Evolutionary conservation across 2,113 vertebrate species (phyloP).

Genomic region (Pterocles gutturalis): DNA sequence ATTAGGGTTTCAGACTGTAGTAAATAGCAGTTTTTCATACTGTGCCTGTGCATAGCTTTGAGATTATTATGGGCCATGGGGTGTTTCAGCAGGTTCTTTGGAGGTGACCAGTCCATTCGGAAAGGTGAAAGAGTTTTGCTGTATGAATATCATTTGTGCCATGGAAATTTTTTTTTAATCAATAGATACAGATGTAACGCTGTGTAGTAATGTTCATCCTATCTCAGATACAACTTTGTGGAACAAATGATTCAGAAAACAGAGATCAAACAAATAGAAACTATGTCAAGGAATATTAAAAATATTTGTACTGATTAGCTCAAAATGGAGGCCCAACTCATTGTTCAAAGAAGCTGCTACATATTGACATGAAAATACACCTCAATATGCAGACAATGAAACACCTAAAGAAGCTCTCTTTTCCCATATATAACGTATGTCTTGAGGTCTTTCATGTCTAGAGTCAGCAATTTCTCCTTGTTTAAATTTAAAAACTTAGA

Average conservation of each 20-base stretch:
- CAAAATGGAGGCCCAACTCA: neutral
- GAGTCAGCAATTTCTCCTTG: neutral
- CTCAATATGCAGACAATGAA: neutral
- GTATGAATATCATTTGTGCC: neutral
- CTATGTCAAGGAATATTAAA: neutral
- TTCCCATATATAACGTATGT: neutral
- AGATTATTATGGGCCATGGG: neutral
- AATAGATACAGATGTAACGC: neutral
- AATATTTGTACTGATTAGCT: neutral
- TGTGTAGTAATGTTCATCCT: neutral
- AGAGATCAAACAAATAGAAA: neutral
- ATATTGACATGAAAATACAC: neutral
- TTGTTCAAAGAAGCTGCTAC: neutral
- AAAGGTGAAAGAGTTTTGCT: neutral
- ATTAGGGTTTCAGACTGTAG: neutral
- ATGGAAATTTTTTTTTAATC: neutral
- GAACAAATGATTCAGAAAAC: neutral
- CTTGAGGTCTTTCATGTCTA: neutral
- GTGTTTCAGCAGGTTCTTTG: neutral
- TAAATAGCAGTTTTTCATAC: neutral
- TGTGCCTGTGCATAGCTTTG: neutral
- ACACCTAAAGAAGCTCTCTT: neutral
- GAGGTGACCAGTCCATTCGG: neutral
- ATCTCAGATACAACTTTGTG: neutral
- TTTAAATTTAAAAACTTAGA: neutral